Conservation (phyloP, 2,113 vertebrate genomes). For the Phrynosoma platyrhinos region DNA sequence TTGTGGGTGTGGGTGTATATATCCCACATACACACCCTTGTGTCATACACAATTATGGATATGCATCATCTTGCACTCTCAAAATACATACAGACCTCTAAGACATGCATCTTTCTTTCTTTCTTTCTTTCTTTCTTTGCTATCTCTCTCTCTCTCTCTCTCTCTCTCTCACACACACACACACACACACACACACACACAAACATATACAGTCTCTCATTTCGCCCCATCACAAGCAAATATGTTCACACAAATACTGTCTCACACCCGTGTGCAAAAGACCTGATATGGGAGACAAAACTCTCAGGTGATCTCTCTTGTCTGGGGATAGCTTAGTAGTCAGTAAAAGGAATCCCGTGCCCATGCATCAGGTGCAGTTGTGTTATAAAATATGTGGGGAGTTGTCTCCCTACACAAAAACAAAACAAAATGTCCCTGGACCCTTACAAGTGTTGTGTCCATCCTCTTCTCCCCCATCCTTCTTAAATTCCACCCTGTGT, state of each 20-base stretch:
- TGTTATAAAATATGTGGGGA: neutral
- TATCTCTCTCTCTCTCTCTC: neutral
- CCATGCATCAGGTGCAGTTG: neutral
- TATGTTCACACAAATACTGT: neutral
- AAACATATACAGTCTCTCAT: no score
- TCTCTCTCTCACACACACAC: no score
- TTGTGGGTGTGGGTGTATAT: neutral
- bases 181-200: no score
- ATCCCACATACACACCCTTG: neutral
- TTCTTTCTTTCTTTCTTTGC: neutral
- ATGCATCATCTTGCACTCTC: neutral
- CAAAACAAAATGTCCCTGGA: neutral
- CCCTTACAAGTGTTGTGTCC: neutral
- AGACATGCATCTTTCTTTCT: no score
- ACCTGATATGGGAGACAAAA: neutral
- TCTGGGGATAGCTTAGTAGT: neutral
- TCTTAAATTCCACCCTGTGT: neutral
- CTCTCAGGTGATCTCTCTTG: no score
- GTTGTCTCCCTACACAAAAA: no score
- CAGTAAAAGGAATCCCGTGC: no score
- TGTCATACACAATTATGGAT: neutral
- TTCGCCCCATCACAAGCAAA: no score
- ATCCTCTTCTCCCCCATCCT: neutral
- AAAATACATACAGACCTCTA: neutral
- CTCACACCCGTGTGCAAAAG: neutral